phyloP scores from a whole-genome alignment of 2,113 vertebrate species.

The Petrocephalus microphthalmus region DNA sequence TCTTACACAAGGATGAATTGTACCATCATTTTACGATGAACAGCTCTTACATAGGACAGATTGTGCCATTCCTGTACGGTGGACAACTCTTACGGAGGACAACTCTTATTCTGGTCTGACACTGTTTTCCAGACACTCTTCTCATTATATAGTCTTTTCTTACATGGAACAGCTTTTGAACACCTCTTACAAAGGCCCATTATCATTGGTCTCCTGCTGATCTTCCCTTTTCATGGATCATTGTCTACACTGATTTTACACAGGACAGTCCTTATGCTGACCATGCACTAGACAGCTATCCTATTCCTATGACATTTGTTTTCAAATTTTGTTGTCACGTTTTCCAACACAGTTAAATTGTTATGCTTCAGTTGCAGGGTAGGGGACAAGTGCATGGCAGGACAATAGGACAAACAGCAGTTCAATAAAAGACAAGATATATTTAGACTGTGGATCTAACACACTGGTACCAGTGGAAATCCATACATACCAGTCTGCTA shows the following conservation, averaged over 20 bases:
- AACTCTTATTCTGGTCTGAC: not conserved
- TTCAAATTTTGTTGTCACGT: not conserved
- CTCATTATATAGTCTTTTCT: not conserved
- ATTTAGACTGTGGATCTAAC: not conserved
- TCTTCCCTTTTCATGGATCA: not conserved
- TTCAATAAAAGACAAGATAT: not conserved
- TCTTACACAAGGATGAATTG: not conserved
- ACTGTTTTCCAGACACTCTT: not conserved
- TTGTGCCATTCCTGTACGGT: not conserved
- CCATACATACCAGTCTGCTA: not conserved
- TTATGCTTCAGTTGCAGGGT: not conserved
- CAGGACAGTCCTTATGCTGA: not conserved
- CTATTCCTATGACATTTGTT: not conserved
- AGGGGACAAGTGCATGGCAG: not conserved
- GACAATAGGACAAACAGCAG: not conserved
- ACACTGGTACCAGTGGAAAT: not conserved
- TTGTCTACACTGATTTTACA: not conserved
- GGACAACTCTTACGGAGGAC: not conserved
- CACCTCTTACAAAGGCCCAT: not conserved
- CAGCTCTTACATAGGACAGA: not conserved
- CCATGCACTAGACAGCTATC: not conserved
- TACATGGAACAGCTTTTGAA: not conserved
- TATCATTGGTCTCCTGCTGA: not conserved
- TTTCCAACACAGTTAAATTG: not conserved
- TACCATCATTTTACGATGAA: not conserved